Base-by-base conservation (phyloP, 23 tunicate genomes). In the Halocynthia aurantium region DNA sequence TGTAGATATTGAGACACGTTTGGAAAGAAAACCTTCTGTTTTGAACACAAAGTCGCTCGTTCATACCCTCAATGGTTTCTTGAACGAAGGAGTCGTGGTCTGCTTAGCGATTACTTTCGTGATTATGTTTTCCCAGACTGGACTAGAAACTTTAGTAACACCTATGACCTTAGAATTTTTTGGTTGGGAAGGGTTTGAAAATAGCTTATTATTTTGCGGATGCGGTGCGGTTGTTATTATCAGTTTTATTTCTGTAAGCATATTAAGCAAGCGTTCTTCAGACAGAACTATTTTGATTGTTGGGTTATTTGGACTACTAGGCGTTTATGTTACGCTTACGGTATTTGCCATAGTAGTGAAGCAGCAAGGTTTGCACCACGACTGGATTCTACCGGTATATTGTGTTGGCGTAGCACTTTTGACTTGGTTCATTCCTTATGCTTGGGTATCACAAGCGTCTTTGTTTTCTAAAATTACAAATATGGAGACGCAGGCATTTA, bases 91-190 rank as follows among this genome's bases (percentile, higher is more conserved):
- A 70, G 85, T 90, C 5, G 73, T 90, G 15, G 88, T 90, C 7
- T 84, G 88, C 55, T 76, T 90, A 56, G 73, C 86, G 15, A 74
- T 77, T 9, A 78, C 89, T 19, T 90, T 90, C 50, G 53, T 78
- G 10, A 53, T 80, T 8, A 84, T 84, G 86, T 90, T 84, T 66
- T 76, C 61, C 11, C 96, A 90, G 81, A 90, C 96, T 65, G 96
- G 89, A 7, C 51, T 83, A 17, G 96, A 90, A 69, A 84, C 96
- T 50, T 21, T 83, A 75, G 65, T 90, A 7, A 90, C 96, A 6
- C 96, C 96, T 52, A 69, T 90, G 11, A 90, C 90, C 20, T 11
- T 20, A 54, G 50, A 76, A 64, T 65, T 76, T 53, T 90, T 90
- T 50, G 49, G 72, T 61, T 90, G 96, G 96, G 73, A 78, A 6